These are phyloP conservation scores for Paracanthobrama guichenoti DNA, from an alignment of 2,113 vertebrate genomes.

Conservation along the genomic window DNA sequence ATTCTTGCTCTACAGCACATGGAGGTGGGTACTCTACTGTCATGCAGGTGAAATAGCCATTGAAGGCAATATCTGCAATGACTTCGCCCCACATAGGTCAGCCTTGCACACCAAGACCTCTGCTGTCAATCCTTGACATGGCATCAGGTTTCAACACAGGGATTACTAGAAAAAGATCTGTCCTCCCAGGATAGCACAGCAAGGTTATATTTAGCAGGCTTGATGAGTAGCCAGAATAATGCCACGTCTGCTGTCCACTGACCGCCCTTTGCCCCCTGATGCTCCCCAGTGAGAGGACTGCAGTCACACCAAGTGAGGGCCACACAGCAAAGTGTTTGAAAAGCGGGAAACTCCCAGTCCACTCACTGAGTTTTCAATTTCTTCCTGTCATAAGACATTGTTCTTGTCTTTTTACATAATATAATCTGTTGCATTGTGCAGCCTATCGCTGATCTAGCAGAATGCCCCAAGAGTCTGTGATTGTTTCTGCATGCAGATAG, in stretches of 20 bases:
- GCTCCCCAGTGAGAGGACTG: constrained; percentile 42
- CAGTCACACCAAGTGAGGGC: constrained; percentile 31
- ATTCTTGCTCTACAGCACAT: neutral
- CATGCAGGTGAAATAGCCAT: constrained; percentile 40
- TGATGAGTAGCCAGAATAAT: constrained; percentile 59
- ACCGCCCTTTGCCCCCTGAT: constrained; percentile 40
- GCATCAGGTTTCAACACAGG: constrained; percentile 62
- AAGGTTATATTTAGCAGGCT: constrained; percentile 60
- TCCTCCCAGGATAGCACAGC: constrained; percentile 60
- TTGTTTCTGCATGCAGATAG: neutral
- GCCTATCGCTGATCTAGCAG: neutral
- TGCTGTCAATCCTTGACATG: constrained; percentile 57
- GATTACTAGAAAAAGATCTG: constrained; percentile 64
- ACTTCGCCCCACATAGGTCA: constrained; percentile 48
- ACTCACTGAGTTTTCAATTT: neutral
- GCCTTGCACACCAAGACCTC: constrained; percentile 58
- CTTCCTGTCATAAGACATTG: neutral
- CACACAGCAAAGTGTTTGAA: constrained; percentile 25
- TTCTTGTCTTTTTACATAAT: neutral
- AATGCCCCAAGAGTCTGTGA: neutral
- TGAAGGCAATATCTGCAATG: constrained; percentile 49
- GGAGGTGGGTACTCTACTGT: neutral
- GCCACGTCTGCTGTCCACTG: constrained; percentile 45
- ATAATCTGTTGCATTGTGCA: neutral
- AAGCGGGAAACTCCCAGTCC: neutral